phyloP scores from a whole-genome alignment of 53 echinoderm and acorn worm species.

The Holothuria scabra region DNA sequence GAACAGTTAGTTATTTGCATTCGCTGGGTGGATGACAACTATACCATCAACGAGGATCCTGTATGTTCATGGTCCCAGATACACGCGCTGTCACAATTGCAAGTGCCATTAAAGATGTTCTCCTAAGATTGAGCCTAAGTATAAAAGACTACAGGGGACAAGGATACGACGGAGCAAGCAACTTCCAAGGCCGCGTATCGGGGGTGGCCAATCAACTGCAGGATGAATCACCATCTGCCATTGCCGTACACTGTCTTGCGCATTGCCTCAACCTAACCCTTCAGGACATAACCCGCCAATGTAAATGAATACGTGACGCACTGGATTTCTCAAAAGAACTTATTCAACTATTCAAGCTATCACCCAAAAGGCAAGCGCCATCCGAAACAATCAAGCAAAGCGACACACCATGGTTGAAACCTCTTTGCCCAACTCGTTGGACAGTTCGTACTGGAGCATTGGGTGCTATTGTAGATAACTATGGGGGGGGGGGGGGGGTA shows the following conservation, averaged over 20 bases:
- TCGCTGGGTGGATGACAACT: slow-evolving; percentile 26
- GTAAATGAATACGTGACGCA: neutral
- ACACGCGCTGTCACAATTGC: too few relatives aligned
- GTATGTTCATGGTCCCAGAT: too few relatives aligned
- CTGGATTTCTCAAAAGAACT: neutral
- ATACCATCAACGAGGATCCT: slow-evolving; percentile 38
- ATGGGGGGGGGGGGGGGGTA: too few relatives aligned
- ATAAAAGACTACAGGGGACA: neutral
- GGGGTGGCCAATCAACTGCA: slow-evolving; percentile 25
- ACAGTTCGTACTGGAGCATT: too few relatives aligned
- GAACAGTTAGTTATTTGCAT: slow-evolving; percentile 16
- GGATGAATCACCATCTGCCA: slow-evolving; percentile 13
- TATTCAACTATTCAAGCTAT: neutral
- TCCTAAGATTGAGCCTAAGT: neutral
- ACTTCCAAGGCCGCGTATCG: neutral
- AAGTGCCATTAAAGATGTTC: too few relatives aligned
- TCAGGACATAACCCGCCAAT: neutral
- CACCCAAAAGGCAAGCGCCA: neutral
- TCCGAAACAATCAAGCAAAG: neutral
- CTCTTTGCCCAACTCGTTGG: neutral
- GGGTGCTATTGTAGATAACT: too few relatives aligned
- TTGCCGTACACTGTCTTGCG: slow-evolving; percentile 34
- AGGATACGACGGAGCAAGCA: slow-evolving; percentile 28
- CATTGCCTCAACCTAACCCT: slow-evolving; percentile 29
- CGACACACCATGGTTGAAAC: neutral